Conservation (phyloP, 2,888 invertebrate genomes). For the Petrolisthes cinctipes region DNA sequence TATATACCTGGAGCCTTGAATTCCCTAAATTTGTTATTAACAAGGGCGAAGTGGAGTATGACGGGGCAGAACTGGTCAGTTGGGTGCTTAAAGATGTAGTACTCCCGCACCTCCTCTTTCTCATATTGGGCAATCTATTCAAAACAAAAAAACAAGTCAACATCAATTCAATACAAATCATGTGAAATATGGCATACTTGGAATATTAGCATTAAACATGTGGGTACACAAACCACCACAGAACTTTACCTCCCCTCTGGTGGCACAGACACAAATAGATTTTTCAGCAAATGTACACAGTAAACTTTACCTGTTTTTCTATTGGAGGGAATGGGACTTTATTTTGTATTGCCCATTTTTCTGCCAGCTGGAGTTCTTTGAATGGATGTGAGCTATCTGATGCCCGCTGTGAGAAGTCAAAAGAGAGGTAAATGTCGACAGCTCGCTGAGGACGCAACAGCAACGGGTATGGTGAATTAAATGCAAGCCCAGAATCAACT, state of each 20-base stretch:
- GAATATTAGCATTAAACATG: not conserved
- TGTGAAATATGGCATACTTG: not conserved
- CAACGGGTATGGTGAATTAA: conserved; percentile 72
- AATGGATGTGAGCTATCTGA: conserved; percentile 67
- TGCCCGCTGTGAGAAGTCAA: conserved; percentile 71
- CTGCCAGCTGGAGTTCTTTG: conserved; percentile 71
- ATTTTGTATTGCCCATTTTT: conserved; percentile 71
- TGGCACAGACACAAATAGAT: no score
- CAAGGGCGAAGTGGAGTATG: conserved; percentile 71
- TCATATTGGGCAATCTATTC: conserved; percentile 55
- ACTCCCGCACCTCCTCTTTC: conserved; percentile 69
- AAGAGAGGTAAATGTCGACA: conserved; percentile 71
- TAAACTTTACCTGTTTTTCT: conserved; percentile 67
- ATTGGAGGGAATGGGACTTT: conserved; percentile 71
- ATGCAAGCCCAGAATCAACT: conserved; percentile 72
- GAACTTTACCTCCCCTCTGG: not conserved
- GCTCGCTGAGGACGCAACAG: conserved; percentile 71
- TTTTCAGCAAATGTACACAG: no score
- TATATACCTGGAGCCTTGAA: conserved; percentile 69
- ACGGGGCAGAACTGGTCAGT: conserved; percentile 70
- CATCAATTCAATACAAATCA: not conserved
- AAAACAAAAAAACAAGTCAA: not conserved
- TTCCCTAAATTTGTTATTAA: conserved; percentile 70
- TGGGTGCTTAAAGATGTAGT: conserved; percentile 71
- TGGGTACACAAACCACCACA: not conserved